A percentile compares a stretch with the other conserved stretches of the same genome.
phyloP scores from a whole-genome alignment of 2,888 invertebrate species.

The Conomelus anceps region DNA sequence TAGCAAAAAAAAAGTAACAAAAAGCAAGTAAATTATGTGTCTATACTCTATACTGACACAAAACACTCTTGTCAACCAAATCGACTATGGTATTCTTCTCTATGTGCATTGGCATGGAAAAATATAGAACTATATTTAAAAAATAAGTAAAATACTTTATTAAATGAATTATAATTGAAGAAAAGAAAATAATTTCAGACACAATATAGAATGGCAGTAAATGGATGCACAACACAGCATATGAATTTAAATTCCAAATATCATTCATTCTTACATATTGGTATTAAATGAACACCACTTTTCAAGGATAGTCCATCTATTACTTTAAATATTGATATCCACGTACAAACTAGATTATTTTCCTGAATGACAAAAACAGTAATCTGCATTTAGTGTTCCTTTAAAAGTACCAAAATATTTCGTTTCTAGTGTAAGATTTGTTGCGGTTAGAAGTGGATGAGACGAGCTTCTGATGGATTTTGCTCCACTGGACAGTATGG shows the following conservation, averaged over 20 bases:
- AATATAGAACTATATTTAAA: not conserved
- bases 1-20: not conserved
- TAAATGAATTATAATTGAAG: not conserved
- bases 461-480: slow-evolving; percentile 82
- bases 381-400: not conserved
- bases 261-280: not conserved
- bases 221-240: not conserved
- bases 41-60: too few species aligned
- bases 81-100: not conserved
- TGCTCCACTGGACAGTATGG: slow-evolving; percentile 98
- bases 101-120: not conserved
- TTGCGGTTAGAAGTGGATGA: slow-evolving; percentile 74
- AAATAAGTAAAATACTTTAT: not conserved
- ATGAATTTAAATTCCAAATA: not conserved
- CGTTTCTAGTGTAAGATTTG: not conserved
- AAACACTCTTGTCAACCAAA: not conserved
- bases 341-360: not conserved
- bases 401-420: not conserved
- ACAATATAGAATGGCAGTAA: not conserved
- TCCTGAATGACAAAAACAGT: too few species aligned
- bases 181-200: not conserved
- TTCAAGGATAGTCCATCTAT: not conserved
- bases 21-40: not conserved
- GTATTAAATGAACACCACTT: not conserved
- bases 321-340: not conserved